Evolutionary conservation across 2,113 vertebrate species (phyloP).

Genomic region (Phyllostomus discolor): DNA sequence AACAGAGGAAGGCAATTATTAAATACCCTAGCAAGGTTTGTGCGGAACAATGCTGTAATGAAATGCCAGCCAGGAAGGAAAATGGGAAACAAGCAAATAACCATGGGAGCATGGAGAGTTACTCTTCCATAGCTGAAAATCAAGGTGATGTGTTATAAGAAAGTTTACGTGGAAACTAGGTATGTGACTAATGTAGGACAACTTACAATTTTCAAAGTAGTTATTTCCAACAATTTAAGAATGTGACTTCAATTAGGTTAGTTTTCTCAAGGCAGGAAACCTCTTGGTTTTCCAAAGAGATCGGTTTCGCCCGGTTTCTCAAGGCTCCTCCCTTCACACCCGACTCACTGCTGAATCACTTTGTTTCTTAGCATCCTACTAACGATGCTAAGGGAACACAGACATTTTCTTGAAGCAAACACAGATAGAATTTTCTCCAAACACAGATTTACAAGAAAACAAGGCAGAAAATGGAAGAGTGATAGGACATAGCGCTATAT

Average conservation of each 20-base stretch:
- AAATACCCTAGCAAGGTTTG: conserved; percentile 56
- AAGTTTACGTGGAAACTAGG: background rate
- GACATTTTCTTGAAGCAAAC: conserved; percentile 21
- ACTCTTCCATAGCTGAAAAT: conserved; percentile 39
- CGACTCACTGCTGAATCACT: background rate
- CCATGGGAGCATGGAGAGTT: background rate
- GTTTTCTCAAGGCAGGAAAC: conserved; percentile 6
- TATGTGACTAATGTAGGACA: background rate
- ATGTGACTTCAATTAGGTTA: background rate
- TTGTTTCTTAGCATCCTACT: background rate
- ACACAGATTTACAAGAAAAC: conserved; percentile 48
- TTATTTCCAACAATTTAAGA: conserved; percentile 33
- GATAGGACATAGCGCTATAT: background rate
- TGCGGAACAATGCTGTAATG: conserved; percentile 27
- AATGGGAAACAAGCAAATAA: background rate
- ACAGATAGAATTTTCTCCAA: background rate
- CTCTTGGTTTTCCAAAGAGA: background rate
- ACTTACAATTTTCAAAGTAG: background rate
- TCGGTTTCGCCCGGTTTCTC: background rate
- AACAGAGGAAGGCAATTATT: conserved; percentile 52
- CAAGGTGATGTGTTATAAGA: background rate
- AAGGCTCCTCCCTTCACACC: background rate
- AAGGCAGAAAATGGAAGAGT: conserved; percentile 20
- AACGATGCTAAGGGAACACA: conserved; percentile 4
- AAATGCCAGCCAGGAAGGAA: background rate